phyloP scores from a whole-genome alignment of 1,140 invertebrate species.

The Trissolcus basalis region DNA sequence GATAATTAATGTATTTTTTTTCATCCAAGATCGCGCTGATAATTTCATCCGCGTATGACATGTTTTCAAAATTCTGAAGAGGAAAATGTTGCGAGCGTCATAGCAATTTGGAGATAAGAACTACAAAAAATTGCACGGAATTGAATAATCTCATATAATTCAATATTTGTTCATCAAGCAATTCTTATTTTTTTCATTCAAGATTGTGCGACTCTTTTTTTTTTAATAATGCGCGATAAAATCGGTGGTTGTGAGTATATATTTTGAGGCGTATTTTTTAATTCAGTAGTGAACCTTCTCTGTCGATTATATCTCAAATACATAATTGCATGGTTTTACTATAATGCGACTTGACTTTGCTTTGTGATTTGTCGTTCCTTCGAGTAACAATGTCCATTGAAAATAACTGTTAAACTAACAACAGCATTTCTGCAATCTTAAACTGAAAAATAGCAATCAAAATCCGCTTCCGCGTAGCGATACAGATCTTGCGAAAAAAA shows the following conservation, averaged over 20 bases:
- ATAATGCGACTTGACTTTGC: conserved; percentile 44
- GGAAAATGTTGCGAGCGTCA: conserved; percentile 9
- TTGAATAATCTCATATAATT: too few relatives aligned
- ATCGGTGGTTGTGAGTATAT: conserved; percentile 24
- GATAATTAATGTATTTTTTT: neutral
- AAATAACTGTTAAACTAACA: conserved; percentile 51
- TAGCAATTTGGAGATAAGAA: neutral
- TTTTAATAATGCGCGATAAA: conserved; percentile 4
- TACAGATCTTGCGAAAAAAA: conserved; percentile 50
- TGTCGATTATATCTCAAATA: conserved; percentile 53
- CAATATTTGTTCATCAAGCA: too few relatives aligned
- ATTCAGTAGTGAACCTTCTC: conserved; percentile 26
- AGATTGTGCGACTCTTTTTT: neutral
- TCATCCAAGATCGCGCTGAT: neutral
- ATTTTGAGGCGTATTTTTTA: conserved; percentile 43
- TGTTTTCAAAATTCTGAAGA: neutral
- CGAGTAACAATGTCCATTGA: conserved; percentile 48
- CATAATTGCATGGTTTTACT: conserved; percentile 50
- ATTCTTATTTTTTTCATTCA: conserved; percentile 6
- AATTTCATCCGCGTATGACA: conserved; percentile 7
- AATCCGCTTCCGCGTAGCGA: conserved; percentile 46
- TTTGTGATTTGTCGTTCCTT: conserved; percentile 41
- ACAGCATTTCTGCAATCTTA: conserved; percentile 48
- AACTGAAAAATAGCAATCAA: conserved; percentile 57
- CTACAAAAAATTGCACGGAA: too few relatives aligned